These are phyloP conservation scores for Nycticorax nycticorax DNA, from an alignment of 2,113 vertebrate species.

Conservation along the genomic window DNA sequence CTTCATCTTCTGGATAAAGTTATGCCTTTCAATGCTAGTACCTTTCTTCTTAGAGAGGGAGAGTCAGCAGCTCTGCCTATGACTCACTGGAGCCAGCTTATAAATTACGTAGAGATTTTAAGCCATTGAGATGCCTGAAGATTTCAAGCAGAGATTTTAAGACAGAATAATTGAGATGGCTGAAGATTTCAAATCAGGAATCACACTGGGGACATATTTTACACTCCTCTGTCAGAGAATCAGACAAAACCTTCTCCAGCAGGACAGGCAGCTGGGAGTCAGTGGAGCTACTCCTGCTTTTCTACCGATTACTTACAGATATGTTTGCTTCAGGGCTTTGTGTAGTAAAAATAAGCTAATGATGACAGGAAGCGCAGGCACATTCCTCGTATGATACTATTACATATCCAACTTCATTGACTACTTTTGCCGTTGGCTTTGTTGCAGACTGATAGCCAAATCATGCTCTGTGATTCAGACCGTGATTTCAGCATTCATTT, in stretches of 20 bases:
- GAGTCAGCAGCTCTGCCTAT: background rate
- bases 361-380: background rate
- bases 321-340: background rate
- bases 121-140: background rate
- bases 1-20: background rate
- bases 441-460: background rate
- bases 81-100: background rate
- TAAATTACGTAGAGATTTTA: background rate
- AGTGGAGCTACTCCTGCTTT: background rate
- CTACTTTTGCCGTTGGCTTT: background rate
- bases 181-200: background rate
- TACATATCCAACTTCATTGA: background rate
- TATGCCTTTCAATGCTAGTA: background rate
- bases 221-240: background rate
- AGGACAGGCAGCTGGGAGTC: background rate
- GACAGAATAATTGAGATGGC: background rate
- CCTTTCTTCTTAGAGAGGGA: background rate
- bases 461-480: background rate
- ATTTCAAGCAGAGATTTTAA: background rate
- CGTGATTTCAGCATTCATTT: background rate
- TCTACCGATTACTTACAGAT: background rate
- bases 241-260: background rate
- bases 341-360: background rate
- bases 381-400: background rate
- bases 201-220: background rate